phyloP scores from a whole-genome alignment of 2,797 vertebrate species.

The Tinamus major region DNA sequence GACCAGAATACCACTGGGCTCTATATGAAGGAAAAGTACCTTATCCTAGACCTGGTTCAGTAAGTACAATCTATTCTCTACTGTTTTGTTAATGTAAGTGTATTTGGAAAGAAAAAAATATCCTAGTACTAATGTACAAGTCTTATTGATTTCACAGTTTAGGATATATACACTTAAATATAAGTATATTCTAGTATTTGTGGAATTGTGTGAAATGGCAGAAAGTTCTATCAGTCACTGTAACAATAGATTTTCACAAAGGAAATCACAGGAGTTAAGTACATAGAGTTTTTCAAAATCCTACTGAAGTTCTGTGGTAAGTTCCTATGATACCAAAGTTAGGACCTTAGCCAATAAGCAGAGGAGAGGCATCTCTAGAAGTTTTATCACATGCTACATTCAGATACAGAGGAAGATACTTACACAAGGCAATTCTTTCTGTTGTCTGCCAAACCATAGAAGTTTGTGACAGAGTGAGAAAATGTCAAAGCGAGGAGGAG shows the following conservation, averaged over 20 bases:
- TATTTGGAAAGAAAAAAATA: neutral
- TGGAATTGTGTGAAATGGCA: neutral
- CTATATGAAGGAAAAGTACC: slow-evolving; percentile 93
- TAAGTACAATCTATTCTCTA: slow-evolving; percentile 78
- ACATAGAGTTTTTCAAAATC: neutral
- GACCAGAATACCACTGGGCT: slow-evolving; percentile 94
- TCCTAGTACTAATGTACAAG: neutral
- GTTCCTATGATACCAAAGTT: neutral
- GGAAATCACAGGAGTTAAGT: neutral
- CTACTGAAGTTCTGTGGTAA: neutral
- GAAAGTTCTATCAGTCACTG: neutral
- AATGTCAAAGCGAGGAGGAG: neutral
- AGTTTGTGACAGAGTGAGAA: neutral
- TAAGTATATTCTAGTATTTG: neutral
- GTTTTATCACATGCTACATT: neutral
- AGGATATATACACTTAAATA: neutral
- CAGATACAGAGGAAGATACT: neutral
- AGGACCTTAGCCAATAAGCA: rapidly evolving
- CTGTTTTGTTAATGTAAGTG: neutral
- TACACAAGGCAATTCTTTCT: neutral
- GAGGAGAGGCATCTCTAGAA: neutral
- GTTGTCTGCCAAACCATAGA: rapidly evolving
- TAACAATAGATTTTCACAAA: neutral
- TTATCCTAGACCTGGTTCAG: slow-evolving; percentile 94
- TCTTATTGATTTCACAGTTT: neutral